phyloP scores from a whole-genome alignment of 2,888 invertebrate genomes.

The Drosophila koepferae region DNA sequence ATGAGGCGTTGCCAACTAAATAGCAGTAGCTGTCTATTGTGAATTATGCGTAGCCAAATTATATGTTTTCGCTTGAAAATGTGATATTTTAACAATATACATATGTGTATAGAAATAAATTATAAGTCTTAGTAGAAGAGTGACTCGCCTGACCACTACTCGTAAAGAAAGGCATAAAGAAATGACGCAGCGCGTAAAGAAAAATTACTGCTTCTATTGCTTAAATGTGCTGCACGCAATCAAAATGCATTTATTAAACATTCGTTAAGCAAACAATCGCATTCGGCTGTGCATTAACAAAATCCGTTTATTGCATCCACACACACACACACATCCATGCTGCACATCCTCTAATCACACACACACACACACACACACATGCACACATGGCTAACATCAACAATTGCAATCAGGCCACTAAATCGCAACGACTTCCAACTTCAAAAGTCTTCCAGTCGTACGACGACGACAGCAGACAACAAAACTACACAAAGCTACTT shows the following conservation, averaged over 20 bases:
- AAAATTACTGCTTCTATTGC: slow-evolving; percentile 4
- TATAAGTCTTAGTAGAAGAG: too few species aligned
- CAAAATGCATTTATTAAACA: slow-evolving; percentile 56
- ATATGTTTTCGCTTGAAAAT: too few species aligned
- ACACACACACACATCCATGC: slow-evolving; percentile 17
- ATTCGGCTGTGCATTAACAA: slow-evolving; percentile 43
- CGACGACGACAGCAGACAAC: slow-evolving; percentile 56
- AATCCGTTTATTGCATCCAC: slow-evolving; percentile 29
- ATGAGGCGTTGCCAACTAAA: neutral
- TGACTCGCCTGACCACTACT: neutral
- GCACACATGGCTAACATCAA: slow-evolving; percentile 13
- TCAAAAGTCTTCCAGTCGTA: slow-evolving; percentile 25
- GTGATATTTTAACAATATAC: neutral
- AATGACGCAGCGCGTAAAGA: neutral
- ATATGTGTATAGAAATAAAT: too few species aligned
- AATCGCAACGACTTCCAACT: slow-evolving; percentile 53
- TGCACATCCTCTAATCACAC: slow-evolving; percentile 48
- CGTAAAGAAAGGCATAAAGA: neutral
- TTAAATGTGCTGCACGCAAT: slow-evolving; percentile 19
- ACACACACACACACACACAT: slow-evolving; percentile 6
- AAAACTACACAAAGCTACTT: slow-evolving; percentile 72
- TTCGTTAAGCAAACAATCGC: slow-evolving; percentile 39
- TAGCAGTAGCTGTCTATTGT: neutral
- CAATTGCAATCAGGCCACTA: slow-evolving; percentile 63
- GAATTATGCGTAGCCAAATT: neutral